Conservation (phyloP, 1,140 invertebrate species). For the Brachionus manjavacas region DNA sequence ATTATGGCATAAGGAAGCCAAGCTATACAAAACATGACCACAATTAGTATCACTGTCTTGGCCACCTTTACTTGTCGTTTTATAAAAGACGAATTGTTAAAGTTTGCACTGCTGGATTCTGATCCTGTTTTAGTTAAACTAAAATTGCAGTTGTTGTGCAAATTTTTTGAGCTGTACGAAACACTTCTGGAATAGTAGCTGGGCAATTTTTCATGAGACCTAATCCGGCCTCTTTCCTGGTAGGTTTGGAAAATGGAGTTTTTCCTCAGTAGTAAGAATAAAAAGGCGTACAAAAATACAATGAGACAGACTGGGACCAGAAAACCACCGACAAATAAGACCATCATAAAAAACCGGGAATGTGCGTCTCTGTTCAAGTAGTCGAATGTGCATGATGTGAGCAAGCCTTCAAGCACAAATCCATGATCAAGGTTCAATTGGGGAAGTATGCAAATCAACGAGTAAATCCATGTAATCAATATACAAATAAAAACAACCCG, state of each 20-base stretch:
- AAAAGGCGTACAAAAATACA: background rate
- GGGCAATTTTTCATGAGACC: background rate
- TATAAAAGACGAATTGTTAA: background rate
- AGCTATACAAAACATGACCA: constrained; percentile 4
- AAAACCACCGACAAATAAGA: constrained; percentile 31
- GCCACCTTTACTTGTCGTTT: constrained; percentile 13
- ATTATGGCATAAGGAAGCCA: constrained; percentile 28
- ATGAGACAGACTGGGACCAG: background rate
- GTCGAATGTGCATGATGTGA: constrained; percentile 39
- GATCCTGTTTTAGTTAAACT: background rate
- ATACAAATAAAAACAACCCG: background rate
- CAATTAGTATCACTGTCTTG: constrained; percentile 11
- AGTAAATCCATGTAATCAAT: constrained; percentile 9
- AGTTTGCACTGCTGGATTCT: background rate
- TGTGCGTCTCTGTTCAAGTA: background rate
- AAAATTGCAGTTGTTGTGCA: background rate
- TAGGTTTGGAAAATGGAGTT: background rate
- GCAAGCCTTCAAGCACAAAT: constrained; percentile 36
- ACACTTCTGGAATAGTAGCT: background rate
- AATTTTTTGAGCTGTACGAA: background rate
- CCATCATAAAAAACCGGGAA: constrained; percentile 1
- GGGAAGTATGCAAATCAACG: background rate
- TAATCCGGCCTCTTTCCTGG: background rate
- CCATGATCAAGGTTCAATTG: background rate
- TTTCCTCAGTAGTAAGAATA: background rate